Percentiles rank a stretch among this genome's conserved stretches.
These are phyloP conservation scores for Hippopotamyrus pictus DNA, from an alignment of 2,797 vertebrate species.

Conservation along the genomic window DNA sequence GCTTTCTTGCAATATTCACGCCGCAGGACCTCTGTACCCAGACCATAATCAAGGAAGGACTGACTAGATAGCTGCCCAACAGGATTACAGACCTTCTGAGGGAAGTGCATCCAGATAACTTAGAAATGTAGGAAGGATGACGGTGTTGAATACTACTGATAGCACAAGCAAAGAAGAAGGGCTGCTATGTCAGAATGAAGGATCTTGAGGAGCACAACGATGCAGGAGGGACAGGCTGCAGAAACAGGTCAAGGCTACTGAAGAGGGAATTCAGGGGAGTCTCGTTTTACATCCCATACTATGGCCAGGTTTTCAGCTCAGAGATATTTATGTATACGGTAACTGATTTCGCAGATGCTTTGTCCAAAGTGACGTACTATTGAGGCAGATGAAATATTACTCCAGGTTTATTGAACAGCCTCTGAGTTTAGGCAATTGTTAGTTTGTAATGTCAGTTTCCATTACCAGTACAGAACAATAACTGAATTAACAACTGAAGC, in stretches of 20 bases:
- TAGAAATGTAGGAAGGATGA: neutral
- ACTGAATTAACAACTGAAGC: neutral
- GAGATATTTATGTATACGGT: neutral
- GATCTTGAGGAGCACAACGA: neutral
- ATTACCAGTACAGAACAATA: neutral
- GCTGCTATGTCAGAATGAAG: neutral
- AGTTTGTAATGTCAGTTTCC: neutral
- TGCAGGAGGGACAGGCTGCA: neutral
- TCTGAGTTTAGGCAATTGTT: neutral
- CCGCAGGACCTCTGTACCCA: neutral
- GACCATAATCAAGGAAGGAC: neutral
- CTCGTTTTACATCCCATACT: neutral
- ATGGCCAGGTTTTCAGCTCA: neutral
- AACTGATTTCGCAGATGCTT: neutral
- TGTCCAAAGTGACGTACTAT: neutral
- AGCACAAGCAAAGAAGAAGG: neutral
- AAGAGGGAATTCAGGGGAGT: neutral
- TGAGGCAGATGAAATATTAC: neutral
- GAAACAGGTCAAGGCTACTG: neutral
- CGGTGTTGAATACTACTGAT: neutral
- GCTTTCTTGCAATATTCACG: neutral
- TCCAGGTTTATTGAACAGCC: neutral
- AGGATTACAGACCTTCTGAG: neutral
- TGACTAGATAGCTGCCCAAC: neutral
- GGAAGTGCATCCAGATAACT: neutral